Evolutionary conservation across 2,113 vertebrate species (phyloP).

Genomic region (Aegithalos caudatus): DNA sequence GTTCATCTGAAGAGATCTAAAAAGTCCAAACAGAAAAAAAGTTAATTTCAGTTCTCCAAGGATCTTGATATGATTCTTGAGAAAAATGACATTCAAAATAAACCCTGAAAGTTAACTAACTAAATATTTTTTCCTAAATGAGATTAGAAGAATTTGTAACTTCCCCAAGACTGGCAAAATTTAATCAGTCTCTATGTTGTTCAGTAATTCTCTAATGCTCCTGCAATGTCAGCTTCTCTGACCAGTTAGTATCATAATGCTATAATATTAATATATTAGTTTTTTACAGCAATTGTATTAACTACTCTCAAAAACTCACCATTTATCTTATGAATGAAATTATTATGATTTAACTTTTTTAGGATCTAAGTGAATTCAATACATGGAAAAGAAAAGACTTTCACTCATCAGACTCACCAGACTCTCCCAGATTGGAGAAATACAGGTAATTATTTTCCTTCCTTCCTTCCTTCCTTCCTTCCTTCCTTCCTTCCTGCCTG

Average conservation of each 20-base stretch:
- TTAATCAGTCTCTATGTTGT: not conserved
- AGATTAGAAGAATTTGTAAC: not conserved
- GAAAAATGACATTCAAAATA: not conserved
- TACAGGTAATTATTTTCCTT: not conserved
- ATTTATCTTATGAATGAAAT: not conserved
- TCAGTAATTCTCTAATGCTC: not conserved
- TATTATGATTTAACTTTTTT: not conserved
- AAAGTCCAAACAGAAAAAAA: not conserved
- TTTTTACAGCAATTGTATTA: not conserved
- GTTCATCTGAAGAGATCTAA: not conserved
- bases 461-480: no score
- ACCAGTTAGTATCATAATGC: not conserved
- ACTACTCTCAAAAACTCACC: not conserved
- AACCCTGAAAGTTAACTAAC: not conserved
- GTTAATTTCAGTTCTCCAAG: not conserved
- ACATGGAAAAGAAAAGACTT: not conserved
- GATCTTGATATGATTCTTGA: not conserved
- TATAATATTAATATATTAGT: not conserved
- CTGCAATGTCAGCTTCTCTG: not conserved
- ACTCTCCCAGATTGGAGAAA: not conserved
- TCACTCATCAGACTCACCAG: not conserved
- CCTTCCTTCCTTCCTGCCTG: accelerated
- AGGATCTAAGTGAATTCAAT: not conserved
- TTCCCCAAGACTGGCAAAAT: not conserved
- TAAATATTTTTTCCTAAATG: not conserved